Base-by-base conservation (phyloP, 92 coral and sea anemone genomes). In the Blastomussa wellsi region DNA sequence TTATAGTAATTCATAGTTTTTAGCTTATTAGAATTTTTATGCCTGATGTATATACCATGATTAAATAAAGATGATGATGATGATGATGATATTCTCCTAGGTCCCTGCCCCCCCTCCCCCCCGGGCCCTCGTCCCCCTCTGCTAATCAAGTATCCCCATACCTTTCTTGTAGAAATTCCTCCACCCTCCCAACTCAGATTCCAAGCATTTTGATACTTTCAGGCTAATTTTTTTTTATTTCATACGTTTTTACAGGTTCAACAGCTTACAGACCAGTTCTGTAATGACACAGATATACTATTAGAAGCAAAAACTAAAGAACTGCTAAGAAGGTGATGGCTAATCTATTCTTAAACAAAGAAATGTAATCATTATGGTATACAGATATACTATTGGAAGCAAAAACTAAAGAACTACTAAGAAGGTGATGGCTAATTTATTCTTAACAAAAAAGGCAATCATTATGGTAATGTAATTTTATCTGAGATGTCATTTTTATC, bases 251-350 rank as follows among this genome's bases (percentile, higher is more conserved):
- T 79, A 60, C 93, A 96, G 99, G 87, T 96, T 60, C 97, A 96
- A 62, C 98, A 95, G 52, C 81, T 96, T 17, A 96, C 99, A 35
- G 94, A 96, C 78, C 92, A 96, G 78, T 93, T 87, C 76, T 88
- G 92, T 44, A 90, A 86, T 31, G 93, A 87, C 81, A 91, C 95
- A 12, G 97, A 96, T 47, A 78, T 93, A 28, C 90, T 96, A 24
- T 72, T 92, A 35, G 95, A 89, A 68, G 98, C 92, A 84, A 96
- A 96, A 77, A 93, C 97, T 53, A 95, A 93, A 73, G 99, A 96
- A 72, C 89, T 96, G 20, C 72, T 96, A 62, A 90, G 92, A 79
- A 96, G 91, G 90, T 95, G 90, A 93, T 74, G 5, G 55, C 73
- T 42, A 3, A 55, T 82, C 7, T 5, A 37, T 16, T 3, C 0